Conservation (phyloP, 2,113 vertebrate species). For the Hippocampus abdominalis region DNA sequence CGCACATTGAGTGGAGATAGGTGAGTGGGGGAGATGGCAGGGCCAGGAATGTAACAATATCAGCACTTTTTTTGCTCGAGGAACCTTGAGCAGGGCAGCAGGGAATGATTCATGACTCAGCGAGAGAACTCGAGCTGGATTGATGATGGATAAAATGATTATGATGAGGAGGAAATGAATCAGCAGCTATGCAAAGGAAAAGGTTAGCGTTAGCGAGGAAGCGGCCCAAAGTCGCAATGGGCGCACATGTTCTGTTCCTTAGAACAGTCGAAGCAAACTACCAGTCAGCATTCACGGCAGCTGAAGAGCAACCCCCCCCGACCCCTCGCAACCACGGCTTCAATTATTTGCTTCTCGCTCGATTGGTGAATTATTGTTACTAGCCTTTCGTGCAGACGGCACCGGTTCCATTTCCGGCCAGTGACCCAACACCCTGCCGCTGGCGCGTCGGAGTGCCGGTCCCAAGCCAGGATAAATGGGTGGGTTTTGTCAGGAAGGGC, state of each 20-base stretch:
- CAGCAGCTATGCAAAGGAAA: constrained; percentile 49
- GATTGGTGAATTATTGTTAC: not conserved
- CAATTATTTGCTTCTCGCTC: not conserved
- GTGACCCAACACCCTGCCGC: not conserved
- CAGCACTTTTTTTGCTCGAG: constrained; percentile 54
- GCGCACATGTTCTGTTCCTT: constrained; percentile 6
- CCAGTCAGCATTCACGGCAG: not conserved
- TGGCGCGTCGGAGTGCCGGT: not conserved
- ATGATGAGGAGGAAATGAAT: constrained; percentile 43
- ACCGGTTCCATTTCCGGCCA: not conserved
- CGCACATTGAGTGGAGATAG: constrained; percentile 31
- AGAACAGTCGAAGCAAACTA: not conserved
- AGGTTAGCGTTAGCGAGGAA: constrained; percentile 18
- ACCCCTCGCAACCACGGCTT: not conserved
- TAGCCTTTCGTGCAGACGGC: not conserved
- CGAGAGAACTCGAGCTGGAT: constrained; percentile 31
- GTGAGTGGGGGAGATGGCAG: constrained; percentile 14
- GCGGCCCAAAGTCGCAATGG: constrained; percentile 20
- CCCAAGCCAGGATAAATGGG: not conserved
- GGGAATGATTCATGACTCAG: constrained; percentile 57
- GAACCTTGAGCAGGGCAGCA: constrained; percentile 48
- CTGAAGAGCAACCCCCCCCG: not conserved
- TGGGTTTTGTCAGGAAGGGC: not conserved
- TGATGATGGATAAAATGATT: constrained; percentile 51
- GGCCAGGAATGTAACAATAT: constrained; percentile 21